A percentile compares a stretch with the other conserved stretches of the same genome.
These are phyloP conservation scores for Aphidius ervi DNA, from an alignment of 1,140 invertebrate genomes.

Conservation along the genomic window DNA sequence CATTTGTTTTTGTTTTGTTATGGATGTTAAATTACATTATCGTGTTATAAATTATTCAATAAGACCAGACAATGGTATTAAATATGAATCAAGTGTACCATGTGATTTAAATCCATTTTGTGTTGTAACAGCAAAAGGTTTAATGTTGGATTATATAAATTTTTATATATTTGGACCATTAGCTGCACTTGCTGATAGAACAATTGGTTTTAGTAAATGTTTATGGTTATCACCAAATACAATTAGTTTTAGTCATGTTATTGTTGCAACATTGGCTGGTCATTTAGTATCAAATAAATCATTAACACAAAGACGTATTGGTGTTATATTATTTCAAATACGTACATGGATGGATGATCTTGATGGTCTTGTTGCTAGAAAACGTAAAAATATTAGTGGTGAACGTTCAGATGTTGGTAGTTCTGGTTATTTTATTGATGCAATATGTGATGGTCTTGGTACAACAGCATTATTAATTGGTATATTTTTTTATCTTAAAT, in stretches of 20 bases:
- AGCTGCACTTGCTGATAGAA: constrained; percentile 61
- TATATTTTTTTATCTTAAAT: constrained; percentile 62
- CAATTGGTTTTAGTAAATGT: constrained; percentile 60
- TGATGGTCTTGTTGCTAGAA: constrained; percentile 74
- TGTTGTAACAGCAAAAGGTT: constrained; percentile 69
- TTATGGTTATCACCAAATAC: constrained; percentile 71
- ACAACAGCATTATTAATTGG: constrained; percentile 65
- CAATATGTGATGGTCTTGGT: constrained; percentile 70
- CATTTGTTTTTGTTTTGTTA: constrained; percentile 56
- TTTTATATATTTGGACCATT: constrained; percentile 72
- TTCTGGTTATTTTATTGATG: constrained; percentile 69
- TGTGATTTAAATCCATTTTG: constrained; percentile 70
- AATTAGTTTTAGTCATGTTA: constrained; percentile 71
- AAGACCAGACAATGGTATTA: constrained; percentile 26
- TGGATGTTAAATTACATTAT: constrained; percentile 60
- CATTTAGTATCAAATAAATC: constrained; percentile 67
- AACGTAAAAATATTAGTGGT: constrained; percentile 63
- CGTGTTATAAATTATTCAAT: constrained; percentile 59
- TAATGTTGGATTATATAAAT: constrained; percentile 72
- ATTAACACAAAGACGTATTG: constrained; percentile 62
- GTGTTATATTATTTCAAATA: constrained; percentile 69
- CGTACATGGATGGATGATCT: constrained; percentile 74
- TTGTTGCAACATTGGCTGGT: constrained; percentile 65
- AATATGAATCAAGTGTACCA: constrained; percentile 40
- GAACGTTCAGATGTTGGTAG: constrained; percentile 69